Evolutionary conservation across 2,113 vertebrate species (phyloP).

Genomic region (human (Homo sapiens)): GRCh38 chrX:67604001-67604500

Average conservation of each 20-base stretch:
- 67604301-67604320: background rate
- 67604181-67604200: background rate
- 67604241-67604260: background rate
- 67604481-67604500: background rate
- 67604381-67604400: background rate
- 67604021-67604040: background rate
- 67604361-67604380: background rate
- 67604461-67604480: constrained; percentile 1
- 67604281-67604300: background rate
- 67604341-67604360: background rate
- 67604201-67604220: background rate
- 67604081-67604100: background rate
- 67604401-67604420: background rate
- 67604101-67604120: background rate
- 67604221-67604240: background rate
- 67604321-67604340: background rate
- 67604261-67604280: background rate
- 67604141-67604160: background rate
- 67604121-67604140: background rate
- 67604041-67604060: background rate
- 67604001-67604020: background rate
- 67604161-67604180: background rate
- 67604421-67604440: background rate
- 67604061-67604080: background rate
- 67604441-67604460: background rate